A percentile compares a stretch with the other conserved stretches of the same genome.
Conservation (phyloP, 2,797 vertebrate species). For the Rhinogobio ventralis region DNA sequence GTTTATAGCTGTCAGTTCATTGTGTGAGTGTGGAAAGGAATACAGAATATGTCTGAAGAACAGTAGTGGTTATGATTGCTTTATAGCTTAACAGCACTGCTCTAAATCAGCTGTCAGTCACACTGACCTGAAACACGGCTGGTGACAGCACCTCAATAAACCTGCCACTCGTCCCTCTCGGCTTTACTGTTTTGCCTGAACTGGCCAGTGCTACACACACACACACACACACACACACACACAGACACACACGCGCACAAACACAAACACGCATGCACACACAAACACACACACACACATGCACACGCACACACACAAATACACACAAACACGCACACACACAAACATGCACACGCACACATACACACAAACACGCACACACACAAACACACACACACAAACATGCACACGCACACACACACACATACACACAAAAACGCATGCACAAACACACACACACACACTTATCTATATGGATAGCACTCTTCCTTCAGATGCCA, state of each 20-base stretch:
- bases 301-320: no score
- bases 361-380: no score
- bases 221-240: background rate
- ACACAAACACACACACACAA: no score
- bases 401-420: no score
- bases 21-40: constrained; percentile 28
- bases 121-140: constrained; percentile 46
- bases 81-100: constrained; percentile 59
- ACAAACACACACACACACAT: background rate
- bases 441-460: no score
- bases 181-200: constrained; percentile 29
- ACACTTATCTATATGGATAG: no score
- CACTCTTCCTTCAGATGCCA: constrained; percentile 3
- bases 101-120: constrained; percentile 57
- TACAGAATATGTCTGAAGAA: constrained; percentile 39
- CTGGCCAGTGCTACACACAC: background rate
- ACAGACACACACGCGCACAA: background rate
- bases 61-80: constrained; percentile 56
- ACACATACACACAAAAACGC: no score
- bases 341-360: no score
- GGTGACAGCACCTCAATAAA: constrained; percentile 53
- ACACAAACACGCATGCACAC: constrained; percentile 1
- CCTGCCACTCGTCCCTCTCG: constrained; percentile 26
- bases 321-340: no score
- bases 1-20: constrained; percentile 33